These are phyloP conservation scores for Scolopax mira DNA, from an alignment of 2,113 vertebrate genomes.

Conservation along the genomic window DNA sequence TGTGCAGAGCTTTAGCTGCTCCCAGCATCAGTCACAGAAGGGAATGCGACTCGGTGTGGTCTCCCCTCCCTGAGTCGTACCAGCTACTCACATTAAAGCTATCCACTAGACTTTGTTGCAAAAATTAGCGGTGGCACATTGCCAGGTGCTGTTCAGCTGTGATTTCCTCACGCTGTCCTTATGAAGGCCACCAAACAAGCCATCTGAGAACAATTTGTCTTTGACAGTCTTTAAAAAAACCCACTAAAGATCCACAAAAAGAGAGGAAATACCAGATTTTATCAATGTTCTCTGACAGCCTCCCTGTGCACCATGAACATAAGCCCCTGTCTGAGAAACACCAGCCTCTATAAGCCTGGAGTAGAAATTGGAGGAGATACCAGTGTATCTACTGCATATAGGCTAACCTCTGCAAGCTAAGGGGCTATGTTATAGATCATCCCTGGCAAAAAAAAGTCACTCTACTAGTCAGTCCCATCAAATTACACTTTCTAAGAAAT, in stretches of 20 bases:
- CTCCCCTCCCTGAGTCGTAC: neutral
- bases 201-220: constrained; percentile 18
- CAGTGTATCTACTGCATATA: neutral
- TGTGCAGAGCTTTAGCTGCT: neutral
- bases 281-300: neutral
- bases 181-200: neutral
- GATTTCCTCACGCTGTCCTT: neutral
- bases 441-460: neutral
- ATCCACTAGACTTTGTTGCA: neutral
- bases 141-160: constrained; percentile 25
- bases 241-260: neutral
- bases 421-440: neutral
- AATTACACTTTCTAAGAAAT: neutral
- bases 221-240: neutral
- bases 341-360: neutral
- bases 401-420: neutral
- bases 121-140: neutral
- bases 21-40: neutral
- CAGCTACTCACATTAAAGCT: neutral
- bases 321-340: neutral
- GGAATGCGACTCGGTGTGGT: neutral
- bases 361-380: neutral
- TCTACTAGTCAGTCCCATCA: neutral
- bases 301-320: neutral
- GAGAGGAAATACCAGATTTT: neutral